Evolutionary conservation across 1,140 invertebrate species (phyloP).

Genomic region (Eriocheir sinensis): DNA sequence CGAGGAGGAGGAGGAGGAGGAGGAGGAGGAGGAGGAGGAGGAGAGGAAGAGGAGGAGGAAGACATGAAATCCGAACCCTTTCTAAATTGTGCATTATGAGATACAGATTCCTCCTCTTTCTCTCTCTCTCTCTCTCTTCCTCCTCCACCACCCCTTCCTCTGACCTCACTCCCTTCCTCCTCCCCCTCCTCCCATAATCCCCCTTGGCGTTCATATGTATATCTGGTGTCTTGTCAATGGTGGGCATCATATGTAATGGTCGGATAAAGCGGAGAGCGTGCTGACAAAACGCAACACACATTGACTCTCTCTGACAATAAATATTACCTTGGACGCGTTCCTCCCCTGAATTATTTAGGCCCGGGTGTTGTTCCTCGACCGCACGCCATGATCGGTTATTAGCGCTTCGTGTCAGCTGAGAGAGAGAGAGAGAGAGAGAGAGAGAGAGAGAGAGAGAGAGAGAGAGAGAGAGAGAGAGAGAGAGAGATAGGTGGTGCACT

Average conservation of each 20-base stretch:
- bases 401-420: conserved; percentile 39
- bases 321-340: conserved; percentile 62
- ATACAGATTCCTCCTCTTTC: neutral
- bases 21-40: neutral
- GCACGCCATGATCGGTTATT: conserved; percentile 54
- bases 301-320: conserved; percentile 60
- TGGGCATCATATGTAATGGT: conserved; percentile 59
- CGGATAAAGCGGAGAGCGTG: conserved; percentile 43
- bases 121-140: neutral
- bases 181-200: neutral
- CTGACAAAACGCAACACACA: conserved; percentile 59
- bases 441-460: neutral
- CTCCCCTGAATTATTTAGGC: conserved; percentile 61
- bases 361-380: conserved; percentile 45
- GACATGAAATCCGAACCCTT: neutral
- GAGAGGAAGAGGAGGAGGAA: neutral
- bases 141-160: neutral
- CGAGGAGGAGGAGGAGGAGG: neutral
- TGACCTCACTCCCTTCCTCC: neutral
- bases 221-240: conserved; percentile 44
- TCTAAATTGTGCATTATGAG: neutral
- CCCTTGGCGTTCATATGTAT: conserved; percentile 51
- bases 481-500: no score
- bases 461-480: neutral
- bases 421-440: neutral